Percentiles rank a stretch among this genome's conserved stretches.
phyloP scores from a whole-genome alignment of 2,797 vertebrate species.

The Eupleurogrammus muticus region DNA sequence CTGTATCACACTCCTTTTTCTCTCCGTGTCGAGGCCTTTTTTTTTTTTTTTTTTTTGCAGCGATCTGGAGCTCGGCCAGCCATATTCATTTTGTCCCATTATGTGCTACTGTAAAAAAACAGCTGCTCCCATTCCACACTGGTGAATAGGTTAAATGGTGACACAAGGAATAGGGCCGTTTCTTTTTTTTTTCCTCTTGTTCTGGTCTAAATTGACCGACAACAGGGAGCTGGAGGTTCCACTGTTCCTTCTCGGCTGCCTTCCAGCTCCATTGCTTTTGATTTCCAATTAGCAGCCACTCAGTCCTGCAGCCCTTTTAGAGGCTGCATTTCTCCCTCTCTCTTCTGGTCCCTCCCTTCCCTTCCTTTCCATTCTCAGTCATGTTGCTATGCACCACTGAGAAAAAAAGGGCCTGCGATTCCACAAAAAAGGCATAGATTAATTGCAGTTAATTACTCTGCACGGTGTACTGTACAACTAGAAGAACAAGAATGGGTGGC shows the following conservation, averaged over 20 bases:
- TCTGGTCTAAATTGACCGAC: conserved; percentile 77
- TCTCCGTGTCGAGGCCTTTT: conserved; percentile 52
- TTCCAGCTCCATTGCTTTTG: conserved; percentile 67
- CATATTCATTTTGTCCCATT: conserved; percentile 71
- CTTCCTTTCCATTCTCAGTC: background rate
- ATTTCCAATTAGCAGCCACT: conserved; percentile 74
- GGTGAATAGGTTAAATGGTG: conserved; percentile 81
- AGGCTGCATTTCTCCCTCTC: conserved; percentile 9
- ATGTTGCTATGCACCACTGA: conserved; percentile 1
- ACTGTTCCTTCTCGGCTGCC: conserved; percentile 56
- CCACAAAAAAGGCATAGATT: conserved; percentile 14
- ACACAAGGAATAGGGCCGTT: conserved; percentile 59
- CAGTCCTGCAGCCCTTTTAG: conserved; percentile 52
- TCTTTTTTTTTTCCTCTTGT: conserved; percentile 53
- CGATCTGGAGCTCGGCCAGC: conserved; percentile 68
- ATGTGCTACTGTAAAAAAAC: conserved; percentile 73
- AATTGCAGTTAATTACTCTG: conserved; percentile 26
- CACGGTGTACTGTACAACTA: conserved; percentile 2
- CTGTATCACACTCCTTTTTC: conserved; percentile 40
- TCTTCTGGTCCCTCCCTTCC: background rate
- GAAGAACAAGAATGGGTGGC: background rate
- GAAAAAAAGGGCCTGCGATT: conserved; percentile 8
- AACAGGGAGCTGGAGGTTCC: conserved; percentile 55
- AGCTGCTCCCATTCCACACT: conserved; percentile 80
- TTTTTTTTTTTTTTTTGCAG: too few relatives aligned